Conservation (phyloP, 1,140 invertebrate genomes). For the Zaprionus capensis region DNA sequence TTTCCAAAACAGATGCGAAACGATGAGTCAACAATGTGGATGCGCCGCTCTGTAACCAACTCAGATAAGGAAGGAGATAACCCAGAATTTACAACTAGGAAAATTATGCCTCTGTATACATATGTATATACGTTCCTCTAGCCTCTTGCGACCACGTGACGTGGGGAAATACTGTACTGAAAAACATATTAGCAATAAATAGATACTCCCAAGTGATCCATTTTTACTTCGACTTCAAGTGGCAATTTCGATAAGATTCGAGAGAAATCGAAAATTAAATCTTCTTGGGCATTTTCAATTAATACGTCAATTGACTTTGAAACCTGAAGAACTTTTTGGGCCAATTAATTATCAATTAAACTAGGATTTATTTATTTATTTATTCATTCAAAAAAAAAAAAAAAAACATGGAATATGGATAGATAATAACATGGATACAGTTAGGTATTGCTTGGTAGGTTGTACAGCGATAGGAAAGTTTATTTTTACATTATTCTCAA, state of each 20-base stretch:
- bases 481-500: constrained; percentile 20
- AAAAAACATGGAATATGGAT: constrained; percentile 20
- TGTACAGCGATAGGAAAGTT: constrained; percentile 14
- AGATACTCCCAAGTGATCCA: background rate
- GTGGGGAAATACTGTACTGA: background rate
- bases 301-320: constrained; percentile 30
- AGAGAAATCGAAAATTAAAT: constrained; percentile 29
- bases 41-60: background rate
- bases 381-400: constrained; percentile 45
- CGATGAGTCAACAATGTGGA: background rate
- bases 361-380: constrained; percentile 71
- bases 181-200: background rate
- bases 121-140: background rate
- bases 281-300: constrained; percentile 17
- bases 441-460: constrained; percentile 31
- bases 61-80: background rate
- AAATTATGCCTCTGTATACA: background rate
- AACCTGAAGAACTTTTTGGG: constrained; percentile 23
- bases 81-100: constrained; percentile 1
- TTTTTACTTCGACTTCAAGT: constrained; percentile 4
- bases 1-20: background rate
- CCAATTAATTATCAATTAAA: constrained; percentile 65
- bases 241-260: constrained; percentile 30
- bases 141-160: background rate
- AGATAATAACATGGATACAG: constrained; percentile 9